These are phyloP conservation scores for Rhopalosiphum nymphaeae DNA, from an alignment of 2,888 invertebrate genomes.

Conservation along the genomic window DNA sequence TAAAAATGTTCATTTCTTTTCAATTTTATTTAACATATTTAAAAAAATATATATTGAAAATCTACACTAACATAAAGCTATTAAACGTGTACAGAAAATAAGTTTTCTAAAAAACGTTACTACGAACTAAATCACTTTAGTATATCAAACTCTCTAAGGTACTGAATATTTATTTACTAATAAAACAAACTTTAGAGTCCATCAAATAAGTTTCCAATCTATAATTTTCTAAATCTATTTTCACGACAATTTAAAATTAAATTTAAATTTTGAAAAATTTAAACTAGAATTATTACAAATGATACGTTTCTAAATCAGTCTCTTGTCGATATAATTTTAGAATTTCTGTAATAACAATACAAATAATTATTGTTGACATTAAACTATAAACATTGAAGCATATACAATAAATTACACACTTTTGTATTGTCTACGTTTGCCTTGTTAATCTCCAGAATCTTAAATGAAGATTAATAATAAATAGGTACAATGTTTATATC, in stretches of 20 bases:
- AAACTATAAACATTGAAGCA: neutral
- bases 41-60: neutral
- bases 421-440: neutral
- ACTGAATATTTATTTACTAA: conserved; percentile 27
- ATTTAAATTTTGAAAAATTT: neutral
- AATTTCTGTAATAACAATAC: neutral
- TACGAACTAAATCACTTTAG: neutral
- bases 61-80: neutral
- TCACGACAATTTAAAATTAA: neutral
- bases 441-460: neutral
- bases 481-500: neutral
- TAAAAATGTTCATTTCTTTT: neutral
- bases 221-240: neutral
- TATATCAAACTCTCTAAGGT: neutral
- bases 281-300: neutral
- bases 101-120: neutral
- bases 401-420: neutral
- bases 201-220: neutral
- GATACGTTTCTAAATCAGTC: neutral
- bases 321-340: neutral
- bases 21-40: neutral
- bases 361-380: neutral
- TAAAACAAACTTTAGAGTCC: neutral
- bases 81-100: neutral
- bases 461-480: neutral